Evolutionary conservation across 1,140 invertebrate genomes (phyloP).

Genomic region (Leptinotarsa lineolata): DNA sequence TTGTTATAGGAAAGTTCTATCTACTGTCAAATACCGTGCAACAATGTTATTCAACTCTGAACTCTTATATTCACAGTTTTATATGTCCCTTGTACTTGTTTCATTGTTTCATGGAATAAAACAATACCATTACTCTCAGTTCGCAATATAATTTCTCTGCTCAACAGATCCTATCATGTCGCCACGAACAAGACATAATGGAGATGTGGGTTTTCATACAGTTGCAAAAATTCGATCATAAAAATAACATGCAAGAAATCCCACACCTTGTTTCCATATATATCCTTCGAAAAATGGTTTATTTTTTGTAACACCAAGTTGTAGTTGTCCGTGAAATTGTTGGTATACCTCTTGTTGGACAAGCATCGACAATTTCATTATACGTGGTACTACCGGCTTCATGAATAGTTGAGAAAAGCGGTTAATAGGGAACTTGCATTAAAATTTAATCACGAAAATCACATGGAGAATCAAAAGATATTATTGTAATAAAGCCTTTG

Average conservation of each 20-base stretch:
- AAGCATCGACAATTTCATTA: not conserved
- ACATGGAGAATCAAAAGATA: too few relatives aligned
- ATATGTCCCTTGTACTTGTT: too few relatives aligned
- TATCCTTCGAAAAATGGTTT: not conserved
- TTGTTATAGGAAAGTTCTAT: too few relatives aligned
- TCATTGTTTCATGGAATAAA: not conserved
- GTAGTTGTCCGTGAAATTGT: not conserved
- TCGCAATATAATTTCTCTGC: not conserved
- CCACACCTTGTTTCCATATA: not conserved
- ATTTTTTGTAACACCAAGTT: not conserved
- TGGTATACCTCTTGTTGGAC: not conserved
- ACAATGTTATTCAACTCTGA: too few relatives aligned
- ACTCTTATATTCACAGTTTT: too few relatives aligned
- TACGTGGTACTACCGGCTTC: too few relatives aligned
- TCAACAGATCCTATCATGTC: not conserved
- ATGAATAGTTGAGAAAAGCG: too few relatives aligned
- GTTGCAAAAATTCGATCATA: not conserved
- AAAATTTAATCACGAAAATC: too few relatives aligned
- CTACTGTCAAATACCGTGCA: too few relatives aligned
- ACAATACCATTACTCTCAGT: not conserved
- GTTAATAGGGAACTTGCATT: too few relatives aligned
- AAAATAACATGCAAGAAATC: constrained; percentile 1
- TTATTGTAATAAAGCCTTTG: too few relatives aligned
- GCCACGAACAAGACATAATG: constrained; percentile 2
- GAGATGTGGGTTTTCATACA: not conserved